Conservation (phyloP, 2,113 vertebrate genomes). For the Noctilio leporinus region DNA sequence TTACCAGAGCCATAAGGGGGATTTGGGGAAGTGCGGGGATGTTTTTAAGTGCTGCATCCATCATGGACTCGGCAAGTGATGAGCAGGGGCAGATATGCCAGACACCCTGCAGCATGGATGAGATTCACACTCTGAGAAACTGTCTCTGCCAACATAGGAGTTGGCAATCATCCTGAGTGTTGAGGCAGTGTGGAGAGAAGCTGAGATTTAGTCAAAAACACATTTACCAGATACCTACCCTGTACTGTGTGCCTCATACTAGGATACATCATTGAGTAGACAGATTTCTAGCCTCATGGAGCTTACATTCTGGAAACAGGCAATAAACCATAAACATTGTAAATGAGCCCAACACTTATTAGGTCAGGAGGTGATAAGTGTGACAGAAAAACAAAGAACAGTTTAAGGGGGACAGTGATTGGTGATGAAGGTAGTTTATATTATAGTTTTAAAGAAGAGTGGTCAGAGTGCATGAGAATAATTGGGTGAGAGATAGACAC, state of each 20-base stretch:
- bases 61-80: not conserved
- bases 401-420: not conserved
- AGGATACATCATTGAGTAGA: not conserved
- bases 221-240: not conserved
- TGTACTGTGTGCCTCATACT: too few relatives aligned
- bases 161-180: not conserved
- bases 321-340: not conserved
- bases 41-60: not conserved
- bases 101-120: rapidly evolving
- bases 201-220: not conserved
- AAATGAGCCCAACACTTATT: not conserved
- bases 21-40: not conserved
- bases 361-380: not conserved
- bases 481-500: not conserved
- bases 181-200: not conserved
- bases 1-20: not conserved
- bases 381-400: not conserved
- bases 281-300: not conserved
- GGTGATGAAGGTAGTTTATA: not conserved
- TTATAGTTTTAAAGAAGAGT: not conserved
- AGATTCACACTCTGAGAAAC: not conserved
- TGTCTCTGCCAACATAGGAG: not conserved
- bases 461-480: not conserved
- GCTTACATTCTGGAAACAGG: not conserved
- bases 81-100: not conserved